Conservation (phyloP, 2,113 vertebrate genomes). For the Todiramphus chloris region DNA sequence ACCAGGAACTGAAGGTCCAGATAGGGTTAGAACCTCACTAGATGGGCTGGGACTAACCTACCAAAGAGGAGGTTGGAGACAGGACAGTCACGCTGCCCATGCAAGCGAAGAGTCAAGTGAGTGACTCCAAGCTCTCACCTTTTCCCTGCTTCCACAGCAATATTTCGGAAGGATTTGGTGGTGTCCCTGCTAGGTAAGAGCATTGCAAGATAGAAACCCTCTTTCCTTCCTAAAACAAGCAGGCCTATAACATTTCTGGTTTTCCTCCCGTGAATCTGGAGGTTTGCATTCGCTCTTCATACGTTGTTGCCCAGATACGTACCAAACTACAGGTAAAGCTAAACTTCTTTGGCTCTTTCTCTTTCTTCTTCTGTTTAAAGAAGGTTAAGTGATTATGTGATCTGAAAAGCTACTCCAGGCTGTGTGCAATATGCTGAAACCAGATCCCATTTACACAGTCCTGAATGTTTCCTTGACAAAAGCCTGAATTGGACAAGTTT, state of each 20-base stretch:
- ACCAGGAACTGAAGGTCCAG: neutral
- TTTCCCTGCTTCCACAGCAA: neutral
- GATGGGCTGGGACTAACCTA: neutral
- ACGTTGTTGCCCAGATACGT: neutral
- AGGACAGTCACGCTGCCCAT: neutral
- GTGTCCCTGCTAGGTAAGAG: neutral
- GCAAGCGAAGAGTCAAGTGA: neutral
- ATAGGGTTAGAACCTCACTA: neutral
- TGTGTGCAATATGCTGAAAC: constrained; percentile 38
- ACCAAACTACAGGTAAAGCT: constrained; percentile 41
- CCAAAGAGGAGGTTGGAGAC: neutral
- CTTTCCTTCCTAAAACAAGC: neutral
- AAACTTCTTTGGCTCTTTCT: neutral
- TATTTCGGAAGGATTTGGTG: neutral
- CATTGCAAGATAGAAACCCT: neutral
- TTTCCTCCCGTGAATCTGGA: neutral
- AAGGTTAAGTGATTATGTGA: constrained; percentile 31
- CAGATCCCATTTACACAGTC: constrained; percentile 46
- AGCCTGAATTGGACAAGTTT: constrained; percentile 42
- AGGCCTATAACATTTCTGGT: neutral
- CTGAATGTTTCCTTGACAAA: constrained; percentile 53
- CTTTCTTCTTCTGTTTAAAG: constrained; percentile 11
- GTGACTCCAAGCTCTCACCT: neutral
- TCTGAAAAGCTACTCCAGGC: constrained; percentile 32
- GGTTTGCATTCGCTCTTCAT: neutral